phyloP scores from a whole-genome alignment of 2,113 vertebrate genomes.

The Oryzias melastigma region DNA sequence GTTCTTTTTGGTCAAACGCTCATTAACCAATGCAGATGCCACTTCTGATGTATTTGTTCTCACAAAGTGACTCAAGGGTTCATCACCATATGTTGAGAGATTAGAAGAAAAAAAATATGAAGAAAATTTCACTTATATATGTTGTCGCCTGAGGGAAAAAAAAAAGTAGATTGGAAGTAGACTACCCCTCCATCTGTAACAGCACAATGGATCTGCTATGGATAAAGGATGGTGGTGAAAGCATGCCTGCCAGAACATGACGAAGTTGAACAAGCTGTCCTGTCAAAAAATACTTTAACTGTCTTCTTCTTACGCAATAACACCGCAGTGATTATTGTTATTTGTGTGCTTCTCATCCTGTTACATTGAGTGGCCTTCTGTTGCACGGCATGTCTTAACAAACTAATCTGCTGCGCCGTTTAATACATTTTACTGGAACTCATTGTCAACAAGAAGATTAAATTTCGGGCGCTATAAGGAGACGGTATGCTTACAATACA shows the following conservation, averaged over 20 bases:
- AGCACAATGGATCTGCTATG: slow-evolving; percentile 53
- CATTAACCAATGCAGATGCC: slow-evolving; percentile 64
- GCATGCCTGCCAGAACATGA: slow-evolving; percentile 59
- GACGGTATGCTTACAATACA: slow-evolving; percentile 33
- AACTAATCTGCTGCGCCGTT: slow-evolving; percentile 43
- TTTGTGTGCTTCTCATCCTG: slow-evolving; percentile 61
- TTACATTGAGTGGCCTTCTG: slow-evolving; percentile 50
- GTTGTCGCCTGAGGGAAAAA: slow-evolving; percentile 8
- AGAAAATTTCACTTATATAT: slow-evolving; percentile 12
- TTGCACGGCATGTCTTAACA: slow-evolving; percentile 44
- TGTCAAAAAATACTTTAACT: slow-evolving; percentile 55
- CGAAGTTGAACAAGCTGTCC: slow-evolving; percentile 61
- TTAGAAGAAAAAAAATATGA: slow-evolving; percentile 24
- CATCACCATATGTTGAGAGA: slow-evolving; percentile 17
- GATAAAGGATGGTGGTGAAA: slow-evolving; percentile 49
- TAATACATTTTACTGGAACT: slow-evolving; percentile 41
- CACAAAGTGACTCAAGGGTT: slow-evolving; percentile 37
- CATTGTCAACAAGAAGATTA: slow-evolving; percentile 24
- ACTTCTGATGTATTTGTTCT: slow-evolving; percentile 33
- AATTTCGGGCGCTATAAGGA: slow-evolving; percentile 25
- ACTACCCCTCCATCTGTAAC: slow-evolving; percentile 58
- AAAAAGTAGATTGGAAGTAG: slow-evolving; percentile 50
- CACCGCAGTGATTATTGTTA: slow-evolving; percentile 57
- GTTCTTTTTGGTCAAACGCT: slow-evolving; percentile 70
- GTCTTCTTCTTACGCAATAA: slow-evolving; percentile 39